A percentile compares a stretch with the other conserved stretches of the same genome.
phyloP scores from a whole-genome alignment of 2,888 invertebrate species.

The Colletes collaris region DNA sequence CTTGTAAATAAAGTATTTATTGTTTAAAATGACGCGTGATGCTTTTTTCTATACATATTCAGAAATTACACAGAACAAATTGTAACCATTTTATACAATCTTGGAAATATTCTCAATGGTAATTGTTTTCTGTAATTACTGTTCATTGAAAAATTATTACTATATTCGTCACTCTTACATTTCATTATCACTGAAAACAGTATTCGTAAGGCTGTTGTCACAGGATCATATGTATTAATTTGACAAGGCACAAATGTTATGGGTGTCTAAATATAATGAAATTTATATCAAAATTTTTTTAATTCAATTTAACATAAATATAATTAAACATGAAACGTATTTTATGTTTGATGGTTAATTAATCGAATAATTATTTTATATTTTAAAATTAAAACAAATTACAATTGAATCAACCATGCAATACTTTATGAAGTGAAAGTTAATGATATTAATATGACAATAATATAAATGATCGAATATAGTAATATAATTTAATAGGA shows the following conservation, averaged over 20 bases:
- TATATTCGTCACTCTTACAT: constrained; percentile 6
- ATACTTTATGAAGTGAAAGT: constrained; percentile 8
- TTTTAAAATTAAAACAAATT: constrained; percentile 8
- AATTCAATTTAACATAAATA: constrained; percentile 1
- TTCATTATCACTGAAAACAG: constrained; percentile 43
- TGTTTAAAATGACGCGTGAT: constrained; percentile 61
- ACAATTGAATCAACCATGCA: constrained; percentile 1
- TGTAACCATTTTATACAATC: constrained; percentile 5
- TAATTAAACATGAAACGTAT: not conserved
- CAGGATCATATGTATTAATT: constrained; percentile 33
- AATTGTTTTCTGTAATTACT: not conserved
- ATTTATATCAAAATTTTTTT: constrained; percentile 2
- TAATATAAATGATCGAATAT: constrained; percentile 16
- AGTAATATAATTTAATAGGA: constrained; percentile 36
- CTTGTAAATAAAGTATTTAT: constrained; percentile 79
- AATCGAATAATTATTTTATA: not conserved
- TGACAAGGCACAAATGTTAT: constrained; percentile 64
- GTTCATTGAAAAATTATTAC: constrained; percentile 18
- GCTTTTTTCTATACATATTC: constrained; percentile 32
- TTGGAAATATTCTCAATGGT: not conserved
- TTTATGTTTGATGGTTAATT: constrained; percentile 4
- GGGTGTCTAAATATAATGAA: constrained; percentile 27
- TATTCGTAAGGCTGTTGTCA: constrained; percentile 32
- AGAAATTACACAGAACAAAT: constrained; percentile 17
- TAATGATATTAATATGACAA: constrained; percentile 8